These are phyloP conservation scores for Vespertilio murinus DNA, from an alignment of 2,797 vertebrate genomes.

Conservation along the genomic window DNA sequence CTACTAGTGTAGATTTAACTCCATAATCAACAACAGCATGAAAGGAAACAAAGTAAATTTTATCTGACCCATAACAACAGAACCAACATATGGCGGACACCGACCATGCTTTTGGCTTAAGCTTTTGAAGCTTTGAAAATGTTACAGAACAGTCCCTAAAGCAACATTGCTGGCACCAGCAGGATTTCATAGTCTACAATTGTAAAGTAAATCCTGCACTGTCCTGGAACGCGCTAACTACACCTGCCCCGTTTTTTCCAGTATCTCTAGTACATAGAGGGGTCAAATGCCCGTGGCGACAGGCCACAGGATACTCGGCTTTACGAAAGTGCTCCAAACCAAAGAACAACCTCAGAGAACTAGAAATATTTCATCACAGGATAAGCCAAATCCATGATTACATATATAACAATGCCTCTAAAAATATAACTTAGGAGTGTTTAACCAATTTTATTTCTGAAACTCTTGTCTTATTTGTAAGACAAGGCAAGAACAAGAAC, in stretches of 20 bases:
- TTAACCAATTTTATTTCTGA: conserved; percentile 75
- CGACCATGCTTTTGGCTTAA: conserved; percentile 94
- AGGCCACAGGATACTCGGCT: conserved; percentile 77
- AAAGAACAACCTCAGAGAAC: conserved; percentile 87
- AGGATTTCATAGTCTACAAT: conserved; percentile 80
- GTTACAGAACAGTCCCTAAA: conserved; percentile 92
- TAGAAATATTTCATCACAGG: conserved; percentile 78
- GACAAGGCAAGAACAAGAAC: conserved; percentile 68
- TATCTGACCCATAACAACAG: conserved; percentile 92
- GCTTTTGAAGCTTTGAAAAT: conserved; percentile 89
- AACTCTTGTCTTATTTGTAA: conserved; percentile 68
- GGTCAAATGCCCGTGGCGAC: conserved; percentile 72
- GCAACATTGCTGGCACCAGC: conserved; percentile 94
- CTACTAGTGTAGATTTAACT: conserved; percentile 73
- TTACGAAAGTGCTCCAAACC: conserved; percentile 76
- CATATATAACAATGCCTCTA: conserved; percentile 52
- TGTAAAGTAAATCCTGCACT: conserved; percentile 68
- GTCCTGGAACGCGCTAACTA: conserved; percentile 74
- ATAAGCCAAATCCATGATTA: conserved; percentile 74
- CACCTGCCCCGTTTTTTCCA: conserved; percentile 67
- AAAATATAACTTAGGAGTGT: conserved; percentile 59
- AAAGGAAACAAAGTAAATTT: conserved; percentile 99
- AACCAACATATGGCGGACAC: conserved; percentile 95
- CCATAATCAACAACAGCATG: conserved; percentile 77
- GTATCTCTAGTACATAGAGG: conserved; percentile 65